Conservation (phyloP, 2,797 vertebrate genomes). For the Tangara arthus region DNA sequence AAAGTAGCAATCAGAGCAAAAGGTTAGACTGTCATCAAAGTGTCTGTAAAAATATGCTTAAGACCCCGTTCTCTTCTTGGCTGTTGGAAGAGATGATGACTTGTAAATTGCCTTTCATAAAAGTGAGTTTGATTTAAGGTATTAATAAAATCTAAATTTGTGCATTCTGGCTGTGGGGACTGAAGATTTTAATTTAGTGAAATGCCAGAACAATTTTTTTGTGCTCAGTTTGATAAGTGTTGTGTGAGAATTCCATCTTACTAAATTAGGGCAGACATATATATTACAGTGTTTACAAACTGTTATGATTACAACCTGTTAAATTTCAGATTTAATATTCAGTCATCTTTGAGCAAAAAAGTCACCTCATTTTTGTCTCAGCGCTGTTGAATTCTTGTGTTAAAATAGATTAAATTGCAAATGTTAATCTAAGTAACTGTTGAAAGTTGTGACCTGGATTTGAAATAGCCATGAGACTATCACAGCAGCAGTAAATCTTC, state of each 20-base stretch:
- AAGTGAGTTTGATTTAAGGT: constrained; percentile 75
- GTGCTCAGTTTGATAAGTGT: constrained; percentile 60
- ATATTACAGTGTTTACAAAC: constrained; percentile 65
- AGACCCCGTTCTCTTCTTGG: constrained; percentile 40
- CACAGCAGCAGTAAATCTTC: constrained; percentile 35
- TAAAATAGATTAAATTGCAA: constrained; percentile 61
- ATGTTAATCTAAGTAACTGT: constrained; percentile 35
- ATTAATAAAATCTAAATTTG: constrained; percentile 76
- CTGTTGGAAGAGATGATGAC: constrained; percentile 41
- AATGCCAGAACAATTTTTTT: constrained; percentile 68
- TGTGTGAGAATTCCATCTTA: constrained; percentile 56
- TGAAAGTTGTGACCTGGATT: constrained; percentile 62
- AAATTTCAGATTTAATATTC: constrained; percentile 66
- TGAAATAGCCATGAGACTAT: constrained; percentile 44
- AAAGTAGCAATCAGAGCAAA: constrained; percentile 27
- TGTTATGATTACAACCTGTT: constrained; percentile 71
- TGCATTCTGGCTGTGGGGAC: constrained; percentile 61
- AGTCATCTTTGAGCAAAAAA: constrained; percentile 36
- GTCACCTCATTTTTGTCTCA: constrained; percentile 34
- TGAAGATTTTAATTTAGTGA: constrained; percentile 74
- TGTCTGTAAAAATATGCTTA: constrained; percentile 56
- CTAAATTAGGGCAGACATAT: constrained; percentile 67
- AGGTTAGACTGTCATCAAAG: constrained; percentile 51
- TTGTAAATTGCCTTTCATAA: constrained; percentile 68
- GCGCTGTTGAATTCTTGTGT: constrained; percentile 8